A percentile compares a stretch with the other conserved stretches of the same genome.
phyloP scores from a whole-genome alignment of 2,888 invertebrate species.

The Drymonia ruficornis region DNA sequence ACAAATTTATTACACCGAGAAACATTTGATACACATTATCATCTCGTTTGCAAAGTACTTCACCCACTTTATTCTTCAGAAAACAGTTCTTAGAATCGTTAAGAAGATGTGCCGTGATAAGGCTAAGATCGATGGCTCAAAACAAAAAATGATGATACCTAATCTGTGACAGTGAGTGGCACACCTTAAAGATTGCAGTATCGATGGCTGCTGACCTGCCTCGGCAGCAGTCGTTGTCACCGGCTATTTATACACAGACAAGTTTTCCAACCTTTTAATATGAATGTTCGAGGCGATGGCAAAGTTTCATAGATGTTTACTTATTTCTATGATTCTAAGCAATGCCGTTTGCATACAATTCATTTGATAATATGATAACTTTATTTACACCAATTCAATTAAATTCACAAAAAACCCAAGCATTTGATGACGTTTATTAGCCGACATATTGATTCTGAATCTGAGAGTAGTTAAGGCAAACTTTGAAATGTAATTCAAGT shows the following conservation, averaged over 20 bases:
- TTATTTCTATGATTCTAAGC: slow-evolving; percentile 17
- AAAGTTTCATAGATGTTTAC: slow-evolving; percentile 17
- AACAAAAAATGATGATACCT: slow-evolving; percentile 39
- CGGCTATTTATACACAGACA: slow-evolving; percentile 53
- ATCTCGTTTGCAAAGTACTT: background rate
- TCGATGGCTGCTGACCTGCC: slow-evolving; percentile 45
- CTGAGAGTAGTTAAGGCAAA: too few relatives aligned
- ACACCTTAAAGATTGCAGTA: slow-evolving; percentile 54
- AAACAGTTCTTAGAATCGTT: slow-evolving; percentile 44
- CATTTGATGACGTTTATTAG: background rate
- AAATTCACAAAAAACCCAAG: too few relatives aligned
- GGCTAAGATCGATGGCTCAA: slow-evolving; percentile 42
- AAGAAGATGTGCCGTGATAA: slow-evolving; percentile 45
- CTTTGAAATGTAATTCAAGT: too few relatives aligned
- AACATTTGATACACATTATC: too few relatives aligned
- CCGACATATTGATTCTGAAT: background rate
- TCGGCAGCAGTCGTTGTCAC: slow-evolving; percentile 35
- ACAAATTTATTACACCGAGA: too few relatives aligned
- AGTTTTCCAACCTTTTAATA: slow-evolving; percentile 39
- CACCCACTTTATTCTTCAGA: slow-evolving; percentile 13
- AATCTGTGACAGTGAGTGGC: slow-evolving; percentile 42
- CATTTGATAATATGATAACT: too few relatives aligned
- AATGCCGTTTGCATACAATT: too few relatives aligned
- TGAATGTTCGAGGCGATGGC: slow-evolving; percentile 33
- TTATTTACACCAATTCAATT: too few relatives aligned